Base-by-base conservation (phyloP, 2,888 invertebrate species). In the Lathronympha strigana region DNA sequence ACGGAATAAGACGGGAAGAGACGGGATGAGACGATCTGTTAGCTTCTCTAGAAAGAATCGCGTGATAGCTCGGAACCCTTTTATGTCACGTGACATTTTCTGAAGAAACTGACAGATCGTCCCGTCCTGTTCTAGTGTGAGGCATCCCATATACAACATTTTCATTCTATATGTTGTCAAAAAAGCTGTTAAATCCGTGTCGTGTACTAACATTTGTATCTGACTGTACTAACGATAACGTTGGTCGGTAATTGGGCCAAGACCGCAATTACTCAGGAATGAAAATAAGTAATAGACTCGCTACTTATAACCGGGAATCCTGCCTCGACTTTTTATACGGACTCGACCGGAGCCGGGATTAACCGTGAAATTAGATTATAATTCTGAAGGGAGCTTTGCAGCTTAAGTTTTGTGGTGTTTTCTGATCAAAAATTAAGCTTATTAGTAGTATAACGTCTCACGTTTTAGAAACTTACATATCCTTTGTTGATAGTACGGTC, bases 201-300 rank as follows among this genome's bases (percentile, higher is more conserved):
- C 31, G 31, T 31, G 8, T 8, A 31, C 33, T 25, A 4, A 33
- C 11, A 33, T 11, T 43, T n/a, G 23, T 47, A 25, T 76, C 76
- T 74, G 76, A 76, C 75, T 70, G 77, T 75, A 62, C 73, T 63
- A 68, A 47, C 47, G 47, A 47, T 73, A 69, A 67, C 72, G 61
- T 21, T 17, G 40, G 58, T 15, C 19, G 40, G 58, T 83, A 84
- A 84, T 82, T 82, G 78, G 81, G 74, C 68, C 80, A 74, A 69
- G 64, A 70, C 40, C 69, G 73, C 80, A 79, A 85, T 86, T 84
- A 86, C 80, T 76, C 55, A 66, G 84, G 84, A 82, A 85, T 84
- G 80, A 76, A 72, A 77, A 80, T 76, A 78, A 78, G 75, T 76
- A 72, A 76, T 72, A 72, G 73, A 75, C 70, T 6, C 28, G 28